These are phyloP conservation scores for Cercopithecus mona DNA, from an alignment of 2,113 vertebrate species.

Conservation along the genomic window DNA sequence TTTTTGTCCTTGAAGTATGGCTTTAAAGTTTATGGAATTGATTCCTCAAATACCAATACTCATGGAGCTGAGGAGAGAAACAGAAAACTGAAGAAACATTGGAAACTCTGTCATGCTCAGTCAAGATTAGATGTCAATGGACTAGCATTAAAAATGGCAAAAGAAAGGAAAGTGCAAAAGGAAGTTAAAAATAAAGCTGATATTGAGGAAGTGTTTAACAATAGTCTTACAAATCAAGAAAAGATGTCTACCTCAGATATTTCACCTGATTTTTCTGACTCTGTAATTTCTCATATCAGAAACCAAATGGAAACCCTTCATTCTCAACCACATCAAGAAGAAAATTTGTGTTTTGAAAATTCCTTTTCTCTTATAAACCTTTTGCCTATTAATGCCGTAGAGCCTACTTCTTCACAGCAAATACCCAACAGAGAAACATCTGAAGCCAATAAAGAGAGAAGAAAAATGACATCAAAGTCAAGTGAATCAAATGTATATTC, in stretches of 20 bases:
- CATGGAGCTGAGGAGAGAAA: constrained; percentile 95
- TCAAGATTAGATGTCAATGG: constrained; percentile 70
- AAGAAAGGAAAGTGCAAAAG: constrained; percentile 65
- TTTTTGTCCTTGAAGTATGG: constrained; percentile 94
- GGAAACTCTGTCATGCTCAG: constrained; percentile 87
- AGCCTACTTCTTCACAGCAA: constrained; percentile 79
- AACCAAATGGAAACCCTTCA: constrained; percentile 62
- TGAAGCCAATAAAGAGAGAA: constrained; percentile 86
- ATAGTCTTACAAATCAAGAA: constrained; percentile 56
- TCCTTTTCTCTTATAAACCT: constrained; percentile 81
- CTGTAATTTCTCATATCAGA: constrained; percentile 48
- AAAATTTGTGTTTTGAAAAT: constrained; percentile 74
- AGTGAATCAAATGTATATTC: constrained; percentile 87
- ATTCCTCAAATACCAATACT: constrained; percentile 95
- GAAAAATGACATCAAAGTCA: constrained; percentile 85
- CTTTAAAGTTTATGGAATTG: constrained; percentile 96
- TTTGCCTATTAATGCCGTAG: constrained; percentile 86
- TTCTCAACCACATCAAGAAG: constrained; percentile 49
- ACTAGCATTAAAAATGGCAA: constrained; percentile 63
- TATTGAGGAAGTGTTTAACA: constrained; percentile 15
- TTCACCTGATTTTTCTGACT: constrained; percentile 60
- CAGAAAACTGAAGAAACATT: constrained; percentile 96
- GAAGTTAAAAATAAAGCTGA: constrained; percentile 69
- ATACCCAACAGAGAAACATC: constrained; percentile 79
- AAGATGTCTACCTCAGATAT: constrained; percentile 53